Evolutionary conservation across 2,113 vertebrate genomes (phyloP), one percentile per base, ranked within the genome.

Genomic region (Prochilodus magdalenae): DNA sequence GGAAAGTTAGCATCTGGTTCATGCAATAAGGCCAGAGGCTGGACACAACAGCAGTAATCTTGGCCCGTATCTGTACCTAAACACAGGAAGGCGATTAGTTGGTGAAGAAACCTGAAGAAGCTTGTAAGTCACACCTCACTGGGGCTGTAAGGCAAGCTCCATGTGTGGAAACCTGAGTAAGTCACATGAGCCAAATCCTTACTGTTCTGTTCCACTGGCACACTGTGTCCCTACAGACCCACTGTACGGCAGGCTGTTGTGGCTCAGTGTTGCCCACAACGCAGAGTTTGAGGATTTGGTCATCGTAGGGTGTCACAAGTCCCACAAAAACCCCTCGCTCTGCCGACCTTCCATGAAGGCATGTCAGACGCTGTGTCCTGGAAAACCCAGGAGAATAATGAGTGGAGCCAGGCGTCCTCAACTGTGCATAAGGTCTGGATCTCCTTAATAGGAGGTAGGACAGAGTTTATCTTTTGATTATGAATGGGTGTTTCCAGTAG

Each of bases 391-490:
- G 86, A 88, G 30, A 85, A 84, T 30, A 81, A 63, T 11, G 87
- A 88, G 66, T 84, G 89, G 80, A 84, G 66, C 62, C 81, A 81
- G 24, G 67, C 81, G 30, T 57, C 57, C 15, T 44, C 81, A 13
- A 55, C 79, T 8, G 74, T 79, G 10, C 81, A 88, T 30, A 85
- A 83, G 8, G 87, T 90, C 67, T 90, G 89, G 89, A 90, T 91
- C 77, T 88, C 88, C 14, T 86, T 88, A 30, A 89, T 91, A 47
- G 88, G 86, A 84, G 90, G 90, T 91, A 83, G 81, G 83, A 69
- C 14, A 20, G 24, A 75, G 14, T 40, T 47, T 59, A 7, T 47
- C 44, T 62, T n/a, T 70, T 44, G 40, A 36, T 73, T 70, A 57
- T 75, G 13, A 65, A 66, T n/a, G 47, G 8, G 4, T 22, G 29